Evolutionary conservation across 2,888 invertebrate species (phyloP), one percentile per base, ranked within the genome.

Genomic region (Drosophila suboccidentalis): DNA sequence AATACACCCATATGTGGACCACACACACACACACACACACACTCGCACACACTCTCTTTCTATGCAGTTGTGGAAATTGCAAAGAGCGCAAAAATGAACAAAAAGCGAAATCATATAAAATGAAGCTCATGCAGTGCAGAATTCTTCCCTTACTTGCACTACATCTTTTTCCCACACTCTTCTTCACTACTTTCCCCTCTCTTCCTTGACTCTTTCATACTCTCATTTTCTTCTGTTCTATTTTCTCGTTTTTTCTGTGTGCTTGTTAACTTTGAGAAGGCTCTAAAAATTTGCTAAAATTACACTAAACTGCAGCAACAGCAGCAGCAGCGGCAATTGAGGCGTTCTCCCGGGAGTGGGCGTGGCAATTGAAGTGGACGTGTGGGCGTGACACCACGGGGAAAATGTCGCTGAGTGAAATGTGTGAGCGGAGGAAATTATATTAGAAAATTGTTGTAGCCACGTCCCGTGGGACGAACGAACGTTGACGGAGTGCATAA

Each of bases 261-360:
- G 53, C 47, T 43, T 64, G 66, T 62, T 71, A 63, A 66, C 68
- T 72, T 72, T 50, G 66, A 57, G 22, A 53, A 53, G 57, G 61
- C 66, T 58, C 46, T 62, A 59, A 61, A 34, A 84, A 75, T 67
- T 68, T 68, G 69, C 76, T 70, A 63, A 71, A 82, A 80, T 71
- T 73, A 67, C 68, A 71, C 72, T 64, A 71, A 61, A 69, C 72
- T 59, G 70, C 65, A 61, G 73, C 19, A 49, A 32, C 54, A 54
- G 39, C 54, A 32, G 46, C 54, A 32, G 46, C 15, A 32, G 43
- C 15, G 19, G 29, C 29, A 8, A 44, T 50, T 50, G 50, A 9
- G 34, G 19, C 19, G 36, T 22, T 34, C 41, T 19, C 29, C 17
- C 13, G 43, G 43, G 47, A 15, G 34, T n/a, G 43, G 44, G 26